Percentiles rank a stretch among this genome's conserved stretches.
phyloP scores from a whole-genome alignment of 92 coral and sea anemone species.

The Siderastrea radians region DNA sequence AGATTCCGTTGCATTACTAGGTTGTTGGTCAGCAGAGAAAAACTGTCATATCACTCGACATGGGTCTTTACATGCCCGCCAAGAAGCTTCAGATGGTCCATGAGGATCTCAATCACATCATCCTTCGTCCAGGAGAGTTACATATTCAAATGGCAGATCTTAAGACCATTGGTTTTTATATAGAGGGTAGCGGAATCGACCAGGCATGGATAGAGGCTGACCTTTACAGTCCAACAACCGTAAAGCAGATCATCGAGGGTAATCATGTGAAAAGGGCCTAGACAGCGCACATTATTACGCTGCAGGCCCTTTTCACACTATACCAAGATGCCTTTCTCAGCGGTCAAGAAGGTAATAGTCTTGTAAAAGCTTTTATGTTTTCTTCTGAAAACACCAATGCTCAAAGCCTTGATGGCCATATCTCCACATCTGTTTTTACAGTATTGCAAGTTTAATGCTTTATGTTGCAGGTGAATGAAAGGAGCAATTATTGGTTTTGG shows the following conservation, averaged over 20 bases:
- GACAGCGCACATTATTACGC: conserved; percentile 52
- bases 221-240: conserved; percentile 46
- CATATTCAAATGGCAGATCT: conserved; percentile 57
- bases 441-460: too few relatives aligned
- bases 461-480: background rate
- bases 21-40: conserved; percentile 47
- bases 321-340: conserved; percentile 2
- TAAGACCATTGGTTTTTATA: conserved; percentile 43
- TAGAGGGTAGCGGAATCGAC: conserved; percentile 54
- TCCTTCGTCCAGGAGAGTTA: conserved; percentile 63
- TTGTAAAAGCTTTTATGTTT: too few relatives aligned
- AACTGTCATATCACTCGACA: conserved; percentile 55
- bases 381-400: too few relatives aligned
- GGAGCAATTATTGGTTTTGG: background rate
- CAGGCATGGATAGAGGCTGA: conserved; percentile 57
- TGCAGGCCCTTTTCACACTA: conserved; percentile 32
- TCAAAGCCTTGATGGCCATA: too few relatives aligned
- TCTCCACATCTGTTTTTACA: too few relatives aligned
- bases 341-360: background rate
- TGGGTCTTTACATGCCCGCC: conserved; percentile 59
- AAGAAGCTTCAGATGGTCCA: conserved; percentile 57
- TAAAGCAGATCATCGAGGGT: conserved; percentile 40
- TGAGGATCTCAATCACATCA: conserved; percentile 29
- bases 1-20: too few relatives aligned
- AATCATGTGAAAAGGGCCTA: conserved; percentile 58